These are phyloP conservation scores for Watsonalla binaria DNA, from an alignment of 2,888 invertebrate species.

Conservation along the genomic window DNA sequence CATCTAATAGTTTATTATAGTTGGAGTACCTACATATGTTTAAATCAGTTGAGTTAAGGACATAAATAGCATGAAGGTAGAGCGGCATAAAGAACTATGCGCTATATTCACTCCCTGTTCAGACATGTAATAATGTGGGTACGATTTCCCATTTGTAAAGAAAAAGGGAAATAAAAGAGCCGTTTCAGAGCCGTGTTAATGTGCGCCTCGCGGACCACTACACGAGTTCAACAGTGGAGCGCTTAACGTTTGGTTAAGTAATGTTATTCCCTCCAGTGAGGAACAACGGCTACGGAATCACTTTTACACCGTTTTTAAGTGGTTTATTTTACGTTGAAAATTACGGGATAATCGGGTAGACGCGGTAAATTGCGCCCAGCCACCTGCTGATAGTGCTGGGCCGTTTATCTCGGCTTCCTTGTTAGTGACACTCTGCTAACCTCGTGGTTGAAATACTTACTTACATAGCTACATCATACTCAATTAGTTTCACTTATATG, in stretches of 20 bases:
- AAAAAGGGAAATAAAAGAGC: slow-evolving; percentile 42
- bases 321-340: slow-evolving; percentile 25
- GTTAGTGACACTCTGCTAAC: slow-evolving; percentile 14
- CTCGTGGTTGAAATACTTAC: background rate
- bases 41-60: background rate
- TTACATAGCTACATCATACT: too few relatives aligned
- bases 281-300: slow-evolving; percentile 22
- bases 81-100: background rate
- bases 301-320: slow-evolving; percentile 29
- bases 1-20: too few relatives aligned
- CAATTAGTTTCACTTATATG: too few relatives aligned
- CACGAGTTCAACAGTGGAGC: slow-evolving; percentile 11
- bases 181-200: slow-evolving; percentile 40
- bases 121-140: slow-evolving; percentile 45
- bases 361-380: slow-evolving; percentile 31
- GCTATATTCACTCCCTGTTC: slow-evolving; percentile 11
- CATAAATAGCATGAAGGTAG: background rate
- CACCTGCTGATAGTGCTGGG: slow-evolving; percentile 29
- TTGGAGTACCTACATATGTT: too few relatives aligned
- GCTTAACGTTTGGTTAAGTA: slow-evolving; percentile 13
- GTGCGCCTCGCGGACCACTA: slow-evolving; percentile 28
- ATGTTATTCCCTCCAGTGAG: slow-evolving; percentile 18
- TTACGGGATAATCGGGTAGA: slow-evolving; percentile 30
- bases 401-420: slow-evolving; percentile 14
- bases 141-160: slow-evolving; percentile 54